Evolutionary conservation across 2,888 invertebrate genomes (phyloP), one percentile per base, ranked within the genome.

Genomic region (Fragum sueziense): DNA sequence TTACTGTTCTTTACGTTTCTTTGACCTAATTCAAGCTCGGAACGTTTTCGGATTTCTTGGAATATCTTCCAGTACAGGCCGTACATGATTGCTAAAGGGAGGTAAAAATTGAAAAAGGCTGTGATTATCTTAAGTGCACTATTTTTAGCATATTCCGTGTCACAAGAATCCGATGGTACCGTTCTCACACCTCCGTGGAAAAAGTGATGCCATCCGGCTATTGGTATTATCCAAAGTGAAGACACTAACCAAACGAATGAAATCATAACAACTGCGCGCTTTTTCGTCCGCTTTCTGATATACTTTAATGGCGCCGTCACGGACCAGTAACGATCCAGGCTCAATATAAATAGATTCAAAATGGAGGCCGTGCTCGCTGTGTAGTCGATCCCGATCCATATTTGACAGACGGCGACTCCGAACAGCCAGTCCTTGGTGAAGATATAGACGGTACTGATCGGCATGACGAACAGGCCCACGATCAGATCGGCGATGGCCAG

Each of bases 301-400:
- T 94, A 94, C 74, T 93, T 91, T n/a, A 94, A 88, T 2, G 94
- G 94, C 4, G 93, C 91, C 22, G 93, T 94, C 67, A 94, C 94
- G 33, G 94, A 94, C 94, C 94, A 94, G 87, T 94, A 94, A 25
- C 94, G 91, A 79, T 93, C 93, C 2, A 93, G 87, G 80, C 92
- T 92, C 52, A 93, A 89, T 59, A 93, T 93, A 86, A 95, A 94
- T 47, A 95, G 93, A 87, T 95, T 95, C 65, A 95, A 93, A 76
- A 95, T 95, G 70, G 94, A 94, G 11, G 95, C 95, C 0, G 95
- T 95, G 87, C 94, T 94, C 74, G 95, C 95, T 1, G 94, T 95
- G 89, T 95, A 95, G 89, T 95, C 95, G 22, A 94, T 93, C 3
- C 94, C 94, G 51, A 95, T 93, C 95, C 95, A 95, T 77, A 95